Evolutionary conservation across 2,113 vertebrate species (phyloP).

Genomic region (Micronisus gabar): DNA sequence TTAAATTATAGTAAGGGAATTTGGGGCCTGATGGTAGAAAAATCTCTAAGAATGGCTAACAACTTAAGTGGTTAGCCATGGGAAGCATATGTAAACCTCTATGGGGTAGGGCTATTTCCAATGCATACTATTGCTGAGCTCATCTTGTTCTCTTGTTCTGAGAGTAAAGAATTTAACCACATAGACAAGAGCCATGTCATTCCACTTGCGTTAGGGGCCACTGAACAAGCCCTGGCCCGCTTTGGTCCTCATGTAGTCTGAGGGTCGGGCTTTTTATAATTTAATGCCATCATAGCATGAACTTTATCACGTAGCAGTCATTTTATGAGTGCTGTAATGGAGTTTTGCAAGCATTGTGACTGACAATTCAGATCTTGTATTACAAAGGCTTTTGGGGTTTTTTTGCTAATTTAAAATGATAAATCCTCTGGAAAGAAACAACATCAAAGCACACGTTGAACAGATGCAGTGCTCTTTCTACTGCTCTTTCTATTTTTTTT

Average conservation of each 20-base stretch:
- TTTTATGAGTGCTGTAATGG: no score
- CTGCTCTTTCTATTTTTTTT: not conserved
- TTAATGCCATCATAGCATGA: not conserved
- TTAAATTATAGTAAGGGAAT: not conserved
- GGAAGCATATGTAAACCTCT: not conserved
- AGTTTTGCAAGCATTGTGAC: not conserved
- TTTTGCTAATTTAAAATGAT: not conserved
- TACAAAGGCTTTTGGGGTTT: not conserved
- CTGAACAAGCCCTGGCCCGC: not conserved
- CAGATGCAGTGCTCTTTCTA: not conserved
- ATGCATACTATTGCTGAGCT: not conserved
- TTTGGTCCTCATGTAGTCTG: not conserved
- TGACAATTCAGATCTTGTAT: not conserved
- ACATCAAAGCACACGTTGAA: not conserved
- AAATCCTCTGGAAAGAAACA: not conserved
- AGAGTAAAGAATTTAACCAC: not conserved
- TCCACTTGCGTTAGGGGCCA: not conserved
- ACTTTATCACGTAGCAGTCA: fast-evolving
- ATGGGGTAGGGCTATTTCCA: not conserved
- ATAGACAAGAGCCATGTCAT: fast-evolving
- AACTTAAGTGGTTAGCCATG: not conserved
- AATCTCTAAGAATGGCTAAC: not conserved
- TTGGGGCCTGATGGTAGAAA: not conserved
- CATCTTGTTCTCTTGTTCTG: not conserved
- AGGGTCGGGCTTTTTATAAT: not conserved